Evolutionary conservation across 2,113 vertebrate species (phyloP).

Genomic region (Thermophis baileyi): DNA sequence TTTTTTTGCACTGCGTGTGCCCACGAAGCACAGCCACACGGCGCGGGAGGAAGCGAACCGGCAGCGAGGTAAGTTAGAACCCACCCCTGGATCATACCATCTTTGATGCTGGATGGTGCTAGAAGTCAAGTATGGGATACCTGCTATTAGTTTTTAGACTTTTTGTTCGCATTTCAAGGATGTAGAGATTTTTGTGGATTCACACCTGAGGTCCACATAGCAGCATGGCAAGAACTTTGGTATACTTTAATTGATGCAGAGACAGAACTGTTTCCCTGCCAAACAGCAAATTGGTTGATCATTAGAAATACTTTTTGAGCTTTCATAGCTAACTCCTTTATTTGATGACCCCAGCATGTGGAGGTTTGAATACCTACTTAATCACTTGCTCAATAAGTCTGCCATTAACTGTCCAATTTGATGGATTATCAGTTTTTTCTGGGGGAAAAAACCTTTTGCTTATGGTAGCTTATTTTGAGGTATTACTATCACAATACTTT

Average conservation of each 20-base stretch:
- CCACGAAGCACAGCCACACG: no score
- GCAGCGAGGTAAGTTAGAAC: no score
- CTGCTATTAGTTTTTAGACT: background rate
- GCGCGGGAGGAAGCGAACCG: no score
- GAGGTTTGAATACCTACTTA: background rate
- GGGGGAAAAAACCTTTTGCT: background rate
- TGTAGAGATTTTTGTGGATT: background rate
- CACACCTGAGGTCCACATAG: background rate
- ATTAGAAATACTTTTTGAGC: background rate
- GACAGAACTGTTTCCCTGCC: background rate
- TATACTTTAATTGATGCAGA: background rate
- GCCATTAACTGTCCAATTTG: background rate
- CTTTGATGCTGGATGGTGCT: background rate
- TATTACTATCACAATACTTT: background rate
- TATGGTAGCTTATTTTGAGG: background rate
- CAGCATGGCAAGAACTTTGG: background rate
- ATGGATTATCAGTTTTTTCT: background rate
- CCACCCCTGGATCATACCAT: no score
- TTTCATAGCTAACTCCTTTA: background rate
- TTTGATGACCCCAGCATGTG: background rate
- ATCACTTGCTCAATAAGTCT: background rate
- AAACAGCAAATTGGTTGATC: background rate
- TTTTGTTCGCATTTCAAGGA: background rate
- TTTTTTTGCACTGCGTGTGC: no score
- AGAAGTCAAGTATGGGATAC: background rate